Evolutionary conservation across 2,113 vertebrate genomes (phyloP).

Genomic region (Oreochromis tanganicae): DNA sequence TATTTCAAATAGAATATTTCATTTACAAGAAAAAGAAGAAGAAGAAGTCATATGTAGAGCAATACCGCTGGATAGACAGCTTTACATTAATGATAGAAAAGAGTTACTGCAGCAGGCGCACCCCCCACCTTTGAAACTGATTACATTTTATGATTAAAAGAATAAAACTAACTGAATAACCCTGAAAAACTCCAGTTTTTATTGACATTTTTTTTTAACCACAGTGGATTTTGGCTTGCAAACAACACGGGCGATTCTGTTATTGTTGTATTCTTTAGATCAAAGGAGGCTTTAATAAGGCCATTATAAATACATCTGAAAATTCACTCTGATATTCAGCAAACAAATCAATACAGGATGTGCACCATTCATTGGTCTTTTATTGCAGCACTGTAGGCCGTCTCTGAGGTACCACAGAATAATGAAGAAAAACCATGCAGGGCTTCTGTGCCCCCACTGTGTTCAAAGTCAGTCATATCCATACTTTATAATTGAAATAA

Average conservation of each 20-base stretch:
- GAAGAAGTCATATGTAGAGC: constrained; percentile 13
- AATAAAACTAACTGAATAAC: constrained; percentile 44
- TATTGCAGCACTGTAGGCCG: constrained; percentile 59
- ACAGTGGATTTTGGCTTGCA: constrained; percentile 20
- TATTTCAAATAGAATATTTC: constrained; percentile 73
- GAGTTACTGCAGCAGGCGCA: neutral
- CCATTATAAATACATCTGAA: constrained; percentile 80
- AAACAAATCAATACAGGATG: constrained; percentile 81
- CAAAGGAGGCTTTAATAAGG: constrained; percentile 76
- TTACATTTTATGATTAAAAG: constrained; percentile 56
- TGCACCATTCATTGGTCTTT: constrained; percentile 67
- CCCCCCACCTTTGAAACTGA: constrained; percentile 22
- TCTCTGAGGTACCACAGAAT: constrained; percentile 52
- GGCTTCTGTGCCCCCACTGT: constrained; percentile 62
- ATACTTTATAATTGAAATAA: constrained; percentile 73
- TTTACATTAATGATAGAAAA: constrained; percentile 47
- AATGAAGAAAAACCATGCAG: constrained; percentile 66
- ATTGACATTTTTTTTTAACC: constrained; percentile 52
- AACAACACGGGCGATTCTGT: constrained; percentile 57
- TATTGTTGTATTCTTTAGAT: constrained; percentile 74
- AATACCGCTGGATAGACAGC: constrained; percentile 21
- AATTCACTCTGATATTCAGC: constrained; percentile 74
- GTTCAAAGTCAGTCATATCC: constrained; percentile 73
- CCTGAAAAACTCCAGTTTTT: constrained; percentile 23
- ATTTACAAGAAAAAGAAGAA: constrained; percentile 35